Evolutionary conservation across 2,113 vertebrate genomes (phyloP).

Genomic region (Podocnemis expansa): DNA sequence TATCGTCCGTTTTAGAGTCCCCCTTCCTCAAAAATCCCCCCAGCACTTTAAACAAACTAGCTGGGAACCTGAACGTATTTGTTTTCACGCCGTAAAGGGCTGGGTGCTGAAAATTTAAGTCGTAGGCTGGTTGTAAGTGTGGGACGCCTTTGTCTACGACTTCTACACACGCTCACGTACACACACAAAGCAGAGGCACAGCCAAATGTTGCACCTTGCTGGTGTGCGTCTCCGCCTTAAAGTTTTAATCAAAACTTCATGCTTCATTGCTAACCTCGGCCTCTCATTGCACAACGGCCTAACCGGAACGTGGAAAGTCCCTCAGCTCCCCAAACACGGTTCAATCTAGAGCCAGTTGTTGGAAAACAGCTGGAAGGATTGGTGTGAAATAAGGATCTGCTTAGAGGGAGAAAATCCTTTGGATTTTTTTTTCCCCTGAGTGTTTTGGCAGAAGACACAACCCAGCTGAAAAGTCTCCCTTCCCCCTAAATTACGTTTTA

Average conservation of each 20-base stretch:
- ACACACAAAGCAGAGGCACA: not conserved
- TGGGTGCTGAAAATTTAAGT: not conserved
- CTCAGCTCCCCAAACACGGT: not conserved
- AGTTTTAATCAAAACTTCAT: slow-evolving; percentile 32
- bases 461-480: not conserved
- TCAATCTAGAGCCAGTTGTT: not conserved
- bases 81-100: not conserved
- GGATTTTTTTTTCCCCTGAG: not conserved
- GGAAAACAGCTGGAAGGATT: not conserved
- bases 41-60: not conserved
- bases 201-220: not conserved
- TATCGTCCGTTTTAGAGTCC: not conserved
- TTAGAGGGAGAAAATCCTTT: slow-evolving; percentile 27
- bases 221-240: not conserved
- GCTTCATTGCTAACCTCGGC: not conserved
- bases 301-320: not conserved
- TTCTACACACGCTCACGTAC: accelerated
- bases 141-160: not conserved
- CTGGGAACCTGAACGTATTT: not conserved
- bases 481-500: not conserved
- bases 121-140: not conserved
- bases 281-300: not conserved
- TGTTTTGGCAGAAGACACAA: slow-evolving; percentile 30
- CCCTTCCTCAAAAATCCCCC: not conserved
- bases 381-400: not conserved